phyloP scores from a whole-genome alignment of 2,113 vertebrate genomes.

The Crotophaga sulcirostris region DNA sequence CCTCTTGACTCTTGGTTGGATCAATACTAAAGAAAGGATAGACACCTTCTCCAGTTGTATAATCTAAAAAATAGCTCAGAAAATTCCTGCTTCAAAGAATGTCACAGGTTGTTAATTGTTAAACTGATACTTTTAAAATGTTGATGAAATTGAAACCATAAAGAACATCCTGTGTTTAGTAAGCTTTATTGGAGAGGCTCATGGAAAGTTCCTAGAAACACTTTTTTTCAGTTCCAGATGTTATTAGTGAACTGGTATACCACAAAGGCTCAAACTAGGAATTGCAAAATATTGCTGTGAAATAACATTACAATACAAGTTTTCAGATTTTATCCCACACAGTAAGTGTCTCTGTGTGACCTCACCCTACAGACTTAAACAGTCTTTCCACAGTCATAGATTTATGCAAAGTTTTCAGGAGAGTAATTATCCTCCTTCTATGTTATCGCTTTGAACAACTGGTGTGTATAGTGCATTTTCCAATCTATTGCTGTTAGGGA shows the following conservation, averaged over 20 bases:
- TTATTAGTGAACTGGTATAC: not conserved
- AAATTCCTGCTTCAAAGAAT: not conserved
- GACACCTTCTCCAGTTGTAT: not conserved
- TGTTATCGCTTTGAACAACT: conserved; percentile 1
- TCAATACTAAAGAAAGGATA: not conserved
- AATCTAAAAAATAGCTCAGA: not conserved
- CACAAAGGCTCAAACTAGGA: not conserved
- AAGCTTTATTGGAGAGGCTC: not conserved
- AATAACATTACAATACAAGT: not conserved
- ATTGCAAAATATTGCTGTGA: not conserved
- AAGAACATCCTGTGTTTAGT: not conserved
- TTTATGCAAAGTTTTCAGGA: not conserved
- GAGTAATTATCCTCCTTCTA: not conserved
- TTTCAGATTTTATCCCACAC: not conserved
- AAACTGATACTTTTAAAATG: not conserved
- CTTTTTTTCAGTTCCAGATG: not conserved
- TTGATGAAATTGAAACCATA: not conserved
- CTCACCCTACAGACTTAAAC: not conserved
- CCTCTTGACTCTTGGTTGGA: not conserved
- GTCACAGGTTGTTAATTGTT: not conserved
- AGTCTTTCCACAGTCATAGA: not conserved
- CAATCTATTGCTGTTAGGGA: not conserved
- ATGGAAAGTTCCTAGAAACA: not conserved
- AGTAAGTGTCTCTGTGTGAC: not conserved
- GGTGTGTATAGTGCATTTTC: not conserved